Evolutionary conservation across 2,888 invertebrate species (phyloP).

Genomic region (Fragum sueziense): DNA sequence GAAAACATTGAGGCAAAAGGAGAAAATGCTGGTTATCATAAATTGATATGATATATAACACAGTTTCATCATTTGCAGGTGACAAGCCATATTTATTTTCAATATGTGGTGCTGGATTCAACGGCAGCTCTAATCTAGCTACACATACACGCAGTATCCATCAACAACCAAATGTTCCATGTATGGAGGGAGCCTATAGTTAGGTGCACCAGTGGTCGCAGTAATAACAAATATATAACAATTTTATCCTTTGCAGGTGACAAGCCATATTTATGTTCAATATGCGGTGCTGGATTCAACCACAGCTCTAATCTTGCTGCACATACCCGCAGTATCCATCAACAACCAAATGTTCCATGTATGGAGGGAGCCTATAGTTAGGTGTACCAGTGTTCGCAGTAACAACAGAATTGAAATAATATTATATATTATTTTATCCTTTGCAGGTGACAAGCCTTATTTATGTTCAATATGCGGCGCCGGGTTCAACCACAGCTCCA

Average conservation of each 20-base stretch:
- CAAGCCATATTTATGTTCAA: conserved; percentile 53
- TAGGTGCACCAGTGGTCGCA: too few species aligned
- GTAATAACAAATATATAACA: too few species aligned
- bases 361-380: conserved; percentile 40
- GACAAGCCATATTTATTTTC: not conserved
- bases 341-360: conserved; percentile 38
- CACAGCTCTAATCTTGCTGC: conserved; percentile 53
- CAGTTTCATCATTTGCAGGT: not conserved
- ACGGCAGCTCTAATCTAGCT: not conserved
- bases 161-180: conserved; percentile 39
- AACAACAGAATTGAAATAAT: too few species aligned
- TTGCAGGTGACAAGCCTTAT: conserved; percentile 51
- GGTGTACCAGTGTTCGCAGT: too few species aligned
- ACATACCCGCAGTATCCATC: conserved; percentile 49
- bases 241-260: conserved; percentile 43
- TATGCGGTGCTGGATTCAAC: conserved; percentile 55
- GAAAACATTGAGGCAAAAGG: too few species aligned
- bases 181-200: conserved; percentile 44
- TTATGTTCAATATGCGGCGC: conserved; percentile 58
- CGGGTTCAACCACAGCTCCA: conserved; percentile 54
- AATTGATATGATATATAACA: not conserved
- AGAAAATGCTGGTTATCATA: too few species aligned
- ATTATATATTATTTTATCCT: conserved; percentile 12
- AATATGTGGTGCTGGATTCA: not conserved
- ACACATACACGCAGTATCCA: too few species aligned